Evolutionary conservation across 2,113 vertebrate species (phyloP).

Genomic region (Catharus minimus): DNA sequence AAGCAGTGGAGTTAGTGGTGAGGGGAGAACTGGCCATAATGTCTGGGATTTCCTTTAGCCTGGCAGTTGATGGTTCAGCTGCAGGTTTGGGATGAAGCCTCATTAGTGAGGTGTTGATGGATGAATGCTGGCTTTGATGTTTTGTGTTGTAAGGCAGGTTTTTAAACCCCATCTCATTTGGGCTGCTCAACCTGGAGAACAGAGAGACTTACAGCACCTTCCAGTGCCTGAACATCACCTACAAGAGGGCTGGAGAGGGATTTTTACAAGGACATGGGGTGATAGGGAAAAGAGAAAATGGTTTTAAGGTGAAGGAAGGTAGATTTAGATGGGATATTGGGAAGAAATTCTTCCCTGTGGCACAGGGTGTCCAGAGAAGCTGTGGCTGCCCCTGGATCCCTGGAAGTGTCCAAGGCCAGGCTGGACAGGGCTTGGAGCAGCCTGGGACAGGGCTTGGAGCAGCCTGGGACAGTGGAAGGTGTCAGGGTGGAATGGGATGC

Average conservation of each 20-base stretch:
- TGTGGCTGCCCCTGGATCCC: not conserved
- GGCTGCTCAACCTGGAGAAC: not conserved
- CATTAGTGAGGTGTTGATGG: not conserved
- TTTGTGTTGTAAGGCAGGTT: not conserved
- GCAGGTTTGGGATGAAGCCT: not conserved
- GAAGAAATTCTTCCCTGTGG: not conserved
- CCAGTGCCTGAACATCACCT: too few relatives aligned
- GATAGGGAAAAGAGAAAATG: too few relatives aligned
- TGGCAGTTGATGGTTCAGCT: not conserved
- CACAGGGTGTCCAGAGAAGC: not conserved
- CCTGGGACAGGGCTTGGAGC: not conserved
- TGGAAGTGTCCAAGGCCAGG: not conserved
- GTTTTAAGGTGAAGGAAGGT: not conserved
- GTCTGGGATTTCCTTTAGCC: not conserved
- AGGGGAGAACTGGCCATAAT: accelerated
- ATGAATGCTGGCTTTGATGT: not conserved
- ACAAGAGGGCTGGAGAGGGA: not conserved
- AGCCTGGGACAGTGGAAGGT: accelerated
- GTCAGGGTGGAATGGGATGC: not conserved
- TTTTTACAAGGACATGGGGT: not conserved
- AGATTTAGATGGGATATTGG: not conserved
- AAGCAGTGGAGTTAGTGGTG: not conserved
- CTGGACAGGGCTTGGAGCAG: too few relatives aligned
- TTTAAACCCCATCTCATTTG: not conserved
- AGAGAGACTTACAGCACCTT: not conserved